phyloP scores from a whole-genome alignment of 2,888 invertebrate genomes.

The Agriotes lineatus region DNA sequence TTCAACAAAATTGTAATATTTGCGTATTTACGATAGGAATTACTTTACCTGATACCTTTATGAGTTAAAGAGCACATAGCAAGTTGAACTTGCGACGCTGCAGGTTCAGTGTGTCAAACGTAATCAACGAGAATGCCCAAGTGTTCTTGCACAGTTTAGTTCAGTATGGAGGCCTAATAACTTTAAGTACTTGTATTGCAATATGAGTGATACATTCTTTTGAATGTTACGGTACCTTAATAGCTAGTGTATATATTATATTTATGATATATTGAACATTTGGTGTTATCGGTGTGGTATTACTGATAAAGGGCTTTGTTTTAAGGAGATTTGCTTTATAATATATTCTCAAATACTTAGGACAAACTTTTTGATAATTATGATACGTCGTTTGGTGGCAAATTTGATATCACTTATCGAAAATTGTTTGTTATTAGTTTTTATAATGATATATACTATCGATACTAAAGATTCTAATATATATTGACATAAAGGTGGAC shows the following conservation, averaged over 20 bases:
- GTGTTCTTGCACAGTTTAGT: not conserved
- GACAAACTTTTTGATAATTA: constrained; percentile 30
- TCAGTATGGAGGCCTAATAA: constrained; percentile 32
- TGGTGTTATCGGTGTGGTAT: constrained; percentile 59
- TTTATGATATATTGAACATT: constrained; percentile 57
- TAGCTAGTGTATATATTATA: constrained; percentile 53
- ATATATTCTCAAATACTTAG: constrained; percentile 42
- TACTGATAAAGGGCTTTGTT: constrained; percentile 53
- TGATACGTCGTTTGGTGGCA: constrained; percentile 46
- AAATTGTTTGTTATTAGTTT: constrained; percentile 60
- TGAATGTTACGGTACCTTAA: constrained; percentile 60
- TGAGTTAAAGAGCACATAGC: no score
- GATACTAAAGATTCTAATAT: constrained; percentile 59
- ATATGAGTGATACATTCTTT: constrained; percentile 50
- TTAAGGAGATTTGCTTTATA: constrained; percentile 50
- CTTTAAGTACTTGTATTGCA: constrained; percentile 42
- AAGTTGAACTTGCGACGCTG: no score
- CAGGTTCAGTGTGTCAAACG: not conserved
- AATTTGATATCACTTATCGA: constrained; percentile 49
- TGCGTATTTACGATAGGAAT: no score
- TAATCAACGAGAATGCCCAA: not conserved
- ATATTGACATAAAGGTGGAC: constrained; percentile 54
- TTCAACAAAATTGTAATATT: no score
- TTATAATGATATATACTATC: constrained; percentile 60
- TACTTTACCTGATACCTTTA: no score